Evolutionary conservation across 1,140 invertebrate species (phyloP).

Genomic region (Aphelinus atriplicis): DNA sequence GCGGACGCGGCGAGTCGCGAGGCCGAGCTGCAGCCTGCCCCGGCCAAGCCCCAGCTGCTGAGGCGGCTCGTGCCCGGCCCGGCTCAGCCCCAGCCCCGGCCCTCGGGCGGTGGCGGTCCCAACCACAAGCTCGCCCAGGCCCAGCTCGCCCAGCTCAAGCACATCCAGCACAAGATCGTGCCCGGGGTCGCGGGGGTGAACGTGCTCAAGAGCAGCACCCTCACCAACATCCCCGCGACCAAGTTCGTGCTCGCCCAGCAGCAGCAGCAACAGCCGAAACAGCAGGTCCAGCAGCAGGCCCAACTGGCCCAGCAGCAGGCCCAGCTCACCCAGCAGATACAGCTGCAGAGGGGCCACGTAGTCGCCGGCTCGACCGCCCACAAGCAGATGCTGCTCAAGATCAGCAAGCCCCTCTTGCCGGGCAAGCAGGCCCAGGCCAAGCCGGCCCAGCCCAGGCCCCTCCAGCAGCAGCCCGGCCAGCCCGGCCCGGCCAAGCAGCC

Average conservation of each 20-base stretch:
- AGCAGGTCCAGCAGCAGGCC: conserved; percentile 44
- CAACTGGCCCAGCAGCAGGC: conserved; percentile 44
- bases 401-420: no score
- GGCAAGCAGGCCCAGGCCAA: conserved; percentile 36
- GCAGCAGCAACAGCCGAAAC: conserved; percentile 48
- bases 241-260: conserved; percentile 33
- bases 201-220: conserved; percentile 60
- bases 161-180: conserved; percentile 38
- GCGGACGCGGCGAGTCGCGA: conserved; percentile 33
- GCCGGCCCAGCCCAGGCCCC: conserved; percentile 49
- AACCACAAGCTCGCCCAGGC: conserved; percentile 48
- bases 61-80: not conserved
- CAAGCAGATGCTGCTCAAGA: conserved; percentile 24
- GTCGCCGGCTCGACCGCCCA: no score
- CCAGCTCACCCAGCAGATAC: conserved; percentile 44
- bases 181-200: conserved; percentile 39
- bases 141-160: conserved; percentile 49
- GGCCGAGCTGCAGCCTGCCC: conserved; percentile 46
- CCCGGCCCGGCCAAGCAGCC: conserved; percentile 40
- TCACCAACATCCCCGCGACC: conserved; percentile 51
- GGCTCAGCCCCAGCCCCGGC: conserved; percentile 44
- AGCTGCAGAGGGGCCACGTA: no score
- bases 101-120: conserved; percentile 43
- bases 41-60: conserved; percentile 31
- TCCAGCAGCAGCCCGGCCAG: no score